Percentiles rank a stretch among this genome's conserved stretches.
Conservation (phyloP, 1,140 invertebrate genomes). For the Geopemphigus sp. region DNA sequence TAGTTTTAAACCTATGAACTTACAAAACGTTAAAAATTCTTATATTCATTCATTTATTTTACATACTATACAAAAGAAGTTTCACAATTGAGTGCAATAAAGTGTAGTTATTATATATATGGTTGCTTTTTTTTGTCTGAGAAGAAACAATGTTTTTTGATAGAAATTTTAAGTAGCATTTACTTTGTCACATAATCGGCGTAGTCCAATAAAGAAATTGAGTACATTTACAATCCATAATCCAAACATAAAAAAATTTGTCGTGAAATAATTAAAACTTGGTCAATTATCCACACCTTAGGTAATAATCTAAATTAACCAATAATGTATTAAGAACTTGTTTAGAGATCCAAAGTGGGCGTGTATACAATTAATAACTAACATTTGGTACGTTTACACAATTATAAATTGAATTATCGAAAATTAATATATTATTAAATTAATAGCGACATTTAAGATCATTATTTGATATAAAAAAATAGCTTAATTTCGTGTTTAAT, state of each 20-base stretch:
- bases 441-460: no score
- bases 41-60: background rate
- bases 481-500: no score
- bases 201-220: background rate
- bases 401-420: background rate
- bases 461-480: no score
- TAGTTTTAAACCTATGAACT: background rate
- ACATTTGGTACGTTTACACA: background rate
- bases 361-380: background rate
- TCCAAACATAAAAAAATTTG: slow-evolving; percentile 6
- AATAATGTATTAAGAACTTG: slow-evolving; percentile 9
- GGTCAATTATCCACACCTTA: slow-evolving; percentile 28
- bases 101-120: background rate
- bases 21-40: background rate
- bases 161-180: background rate
- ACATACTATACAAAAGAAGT: background rate
- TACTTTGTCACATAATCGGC: background rate
- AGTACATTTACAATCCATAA: background rate
- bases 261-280: background rate
- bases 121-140: background rate
- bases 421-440: background rate
- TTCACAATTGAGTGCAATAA: background rate
- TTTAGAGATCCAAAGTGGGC: background rate
- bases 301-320: background rate
- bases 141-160: background rate